Conservation (phyloP, 2,797 vertebrate genomes). For the Euphonia xanthogaster region DNA sequence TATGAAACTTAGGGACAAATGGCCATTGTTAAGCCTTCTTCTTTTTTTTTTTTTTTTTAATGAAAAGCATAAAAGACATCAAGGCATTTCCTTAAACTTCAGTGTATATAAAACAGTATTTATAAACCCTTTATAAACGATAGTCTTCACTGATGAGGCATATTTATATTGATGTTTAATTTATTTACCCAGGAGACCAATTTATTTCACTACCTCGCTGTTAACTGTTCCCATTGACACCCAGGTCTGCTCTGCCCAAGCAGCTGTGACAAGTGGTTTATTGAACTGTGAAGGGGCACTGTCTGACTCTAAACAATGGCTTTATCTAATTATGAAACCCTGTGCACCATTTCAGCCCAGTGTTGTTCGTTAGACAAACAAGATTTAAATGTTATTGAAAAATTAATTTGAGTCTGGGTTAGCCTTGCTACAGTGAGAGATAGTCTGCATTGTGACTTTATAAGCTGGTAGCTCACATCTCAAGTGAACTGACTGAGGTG, state of each 20-base stretch:
- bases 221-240: conserved; percentile 82
- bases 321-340: conserved; percentile 81
- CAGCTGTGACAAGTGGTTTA: conserved; percentile 86
- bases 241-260: conserved; percentile 79
- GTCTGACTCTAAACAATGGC: conserved; percentile 78
- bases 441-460: neutral
- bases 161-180: conserved; percentile 73
- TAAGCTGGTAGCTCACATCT: neutral
- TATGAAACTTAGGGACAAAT: neutral
- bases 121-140: conserved; percentile 76
- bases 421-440: neutral
- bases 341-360: conserved; percentile 59
- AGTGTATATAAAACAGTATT: conserved; percentile 67
- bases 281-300: conserved; percentile 82
- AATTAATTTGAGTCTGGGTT: conserved; percentile 12
- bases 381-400: conserved; percentile 40
- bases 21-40: neutral
- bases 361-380: conserved; percentile 55
- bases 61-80: neutral
- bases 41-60: too few relatives aligned
- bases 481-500: neutral
- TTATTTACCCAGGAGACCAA: conserved; percentile 86
- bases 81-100: conserved; percentile 60
- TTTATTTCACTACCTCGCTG: conserved; percentile 79
- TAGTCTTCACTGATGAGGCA: conserved; percentile 75